phyloP scores from a whole-genome alignment of 1,140 invertebrate genomes.

The Radopholus similis region DNA sequence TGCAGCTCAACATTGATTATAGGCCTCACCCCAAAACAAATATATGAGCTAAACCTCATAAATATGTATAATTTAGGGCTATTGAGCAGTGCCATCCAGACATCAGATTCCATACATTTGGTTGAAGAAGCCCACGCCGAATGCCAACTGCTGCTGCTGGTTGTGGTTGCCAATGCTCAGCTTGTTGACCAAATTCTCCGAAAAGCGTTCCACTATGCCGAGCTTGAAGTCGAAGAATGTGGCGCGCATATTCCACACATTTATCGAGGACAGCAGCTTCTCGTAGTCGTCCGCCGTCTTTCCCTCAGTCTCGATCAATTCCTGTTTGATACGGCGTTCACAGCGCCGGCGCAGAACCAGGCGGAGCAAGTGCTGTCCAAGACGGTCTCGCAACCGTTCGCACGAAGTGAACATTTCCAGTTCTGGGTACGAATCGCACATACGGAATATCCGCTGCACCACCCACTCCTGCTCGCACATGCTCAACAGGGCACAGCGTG shows the following conservation, averaged over 20 bases:
- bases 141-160: constrained; percentile 22
- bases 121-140: constrained; percentile 1
- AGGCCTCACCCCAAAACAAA: too few relatives aligned
- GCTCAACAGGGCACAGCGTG: constrained; percentile 26
- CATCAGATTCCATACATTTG: constrained; percentile 19
- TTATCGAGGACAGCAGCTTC: constrained; percentile 46
- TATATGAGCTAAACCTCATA: too few relatives aligned
- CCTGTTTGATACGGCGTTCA: constrained; percentile 43
- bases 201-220: constrained; percentile 19
- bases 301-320: constrained; percentile 30
- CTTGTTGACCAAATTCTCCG: constrained; percentile 14
- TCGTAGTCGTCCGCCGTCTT: constrained; percentile 43
- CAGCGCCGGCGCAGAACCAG: constrained; percentile 38
- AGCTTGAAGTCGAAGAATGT: constrained; percentile 47
- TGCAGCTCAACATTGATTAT: too few relatives aligned
- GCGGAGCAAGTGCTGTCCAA: constrained; percentile 41
- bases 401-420: constrained; percentile 34
- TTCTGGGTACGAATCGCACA: constrained; percentile 38
- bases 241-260: constrained; percentile 47
- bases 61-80: too few relatives aligned
- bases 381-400: constrained; percentile 4
- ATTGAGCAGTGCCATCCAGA: not conserved
- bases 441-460: constrained; percentile 35
- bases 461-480: constrained; percentile 54
- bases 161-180: constrained; percentile 10